These are phyloP conservation scores for Oscheius myriophilus DNA, from an alignment of 2,888 invertebrate species.

Conservation along the genomic window DNA sequence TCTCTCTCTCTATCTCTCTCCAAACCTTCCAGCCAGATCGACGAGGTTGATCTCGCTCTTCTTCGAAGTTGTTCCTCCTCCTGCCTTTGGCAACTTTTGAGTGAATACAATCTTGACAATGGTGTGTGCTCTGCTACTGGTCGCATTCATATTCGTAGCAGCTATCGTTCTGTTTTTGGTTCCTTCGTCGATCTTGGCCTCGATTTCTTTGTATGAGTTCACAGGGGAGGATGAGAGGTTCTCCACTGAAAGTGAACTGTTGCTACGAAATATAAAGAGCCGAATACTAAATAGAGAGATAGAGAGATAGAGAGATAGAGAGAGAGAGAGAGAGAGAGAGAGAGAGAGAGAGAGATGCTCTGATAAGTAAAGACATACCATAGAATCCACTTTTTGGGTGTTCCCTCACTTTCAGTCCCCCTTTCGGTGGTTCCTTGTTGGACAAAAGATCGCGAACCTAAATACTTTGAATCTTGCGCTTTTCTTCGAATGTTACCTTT, in stretches of 20 bases:
- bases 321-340: background rate
- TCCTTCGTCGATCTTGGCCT: conserved; percentile 75
- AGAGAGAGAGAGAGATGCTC: background rate
- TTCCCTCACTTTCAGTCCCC: conserved; percentile 75
- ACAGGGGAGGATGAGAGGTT: conserved; percentile 71
- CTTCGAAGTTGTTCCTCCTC: conserved; percentile 74
- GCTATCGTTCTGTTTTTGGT: conserved; percentile 76
- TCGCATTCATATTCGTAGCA: conserved; percentile 77
- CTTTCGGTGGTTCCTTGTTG: conserved; percentile 69
- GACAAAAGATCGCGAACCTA: conserved; percentile 62
- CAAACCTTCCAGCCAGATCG: conserved; percentile 75
- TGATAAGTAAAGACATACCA: conserved; percentile 68
- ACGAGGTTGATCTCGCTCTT: conserved; percentile 75
- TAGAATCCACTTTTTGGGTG: conserved; percentile 76
- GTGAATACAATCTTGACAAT: conserved; percentile 75
- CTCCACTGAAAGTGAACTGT: conserved; percentile 73
- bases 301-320: background rate
- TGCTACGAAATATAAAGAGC: background rate
- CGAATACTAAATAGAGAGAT: background rate
- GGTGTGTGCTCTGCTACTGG: conserved; percentile 75
- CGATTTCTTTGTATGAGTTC: conserved; percentile 72
- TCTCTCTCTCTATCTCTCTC: too few relatives aligned
- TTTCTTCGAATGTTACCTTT: conserved; percentile 55
- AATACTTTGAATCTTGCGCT: background rate
- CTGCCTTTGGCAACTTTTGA: conserved; percentile 74